Evolutionary conservation across 2,113 vertebrate species (phyloP).

Genomic region (Malurus cyaneus): DNA sequence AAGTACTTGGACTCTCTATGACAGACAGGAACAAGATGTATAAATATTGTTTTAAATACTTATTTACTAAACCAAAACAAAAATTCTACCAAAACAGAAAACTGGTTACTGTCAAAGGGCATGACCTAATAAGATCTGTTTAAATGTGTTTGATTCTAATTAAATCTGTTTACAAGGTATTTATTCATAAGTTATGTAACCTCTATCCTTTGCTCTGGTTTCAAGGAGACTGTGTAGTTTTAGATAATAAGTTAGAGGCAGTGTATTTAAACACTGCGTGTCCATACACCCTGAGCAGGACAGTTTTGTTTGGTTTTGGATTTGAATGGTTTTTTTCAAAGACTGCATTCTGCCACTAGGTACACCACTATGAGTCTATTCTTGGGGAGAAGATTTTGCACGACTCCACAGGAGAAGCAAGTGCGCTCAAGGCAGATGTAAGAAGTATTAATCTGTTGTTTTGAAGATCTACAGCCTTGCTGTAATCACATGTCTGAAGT

Average conservation of each 20-base stretch:
- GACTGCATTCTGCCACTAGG: not conserved
- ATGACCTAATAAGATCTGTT: not conserved
- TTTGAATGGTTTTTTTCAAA: not conserved
- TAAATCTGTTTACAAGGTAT: not conserved
- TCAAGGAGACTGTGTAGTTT: not conserved
- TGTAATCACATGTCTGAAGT: not conserved
- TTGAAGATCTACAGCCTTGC: not conserved
- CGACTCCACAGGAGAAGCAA: not conserved
- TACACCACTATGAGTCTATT: not conserved
- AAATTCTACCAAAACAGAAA: not conserved
- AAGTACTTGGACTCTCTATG: not conserved
- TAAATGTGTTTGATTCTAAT: not conserved
- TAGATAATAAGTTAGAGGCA: not conserved
- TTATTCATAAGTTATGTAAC: not conserved
- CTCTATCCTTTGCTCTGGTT: not conserved
- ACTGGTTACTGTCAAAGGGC: not conserved
- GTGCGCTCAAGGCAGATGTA: not conserved
- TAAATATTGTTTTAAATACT: not conserved
- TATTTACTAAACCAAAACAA: not conserved
- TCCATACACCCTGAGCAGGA: not conserved
- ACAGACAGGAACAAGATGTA: not conserved
- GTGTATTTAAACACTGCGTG: not conserved
- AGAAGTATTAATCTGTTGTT: not conserved
- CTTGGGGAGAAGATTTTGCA: not conserved
- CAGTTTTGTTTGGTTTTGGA: not conserved